These are phyloP conservation scores for Zaprionus lineosus DNA, from an alignment of 2,888 invertebrate genomes.

Conservation along the genomic window DNA sequence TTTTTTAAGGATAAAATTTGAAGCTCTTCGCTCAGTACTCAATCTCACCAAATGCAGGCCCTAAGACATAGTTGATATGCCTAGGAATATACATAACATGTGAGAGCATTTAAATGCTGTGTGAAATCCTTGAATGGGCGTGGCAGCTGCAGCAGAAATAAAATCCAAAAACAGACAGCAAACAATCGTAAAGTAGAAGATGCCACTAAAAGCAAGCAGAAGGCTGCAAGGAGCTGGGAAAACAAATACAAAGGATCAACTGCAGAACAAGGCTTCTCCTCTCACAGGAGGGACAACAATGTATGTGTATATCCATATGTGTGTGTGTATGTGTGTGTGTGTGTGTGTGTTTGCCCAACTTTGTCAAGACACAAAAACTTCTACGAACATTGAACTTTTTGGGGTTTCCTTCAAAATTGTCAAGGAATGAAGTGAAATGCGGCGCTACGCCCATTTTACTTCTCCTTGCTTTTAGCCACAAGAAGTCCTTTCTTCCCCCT, in stretches of 20 bases:
- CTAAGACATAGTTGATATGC: background rate
- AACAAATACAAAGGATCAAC: too few relatives aligned
- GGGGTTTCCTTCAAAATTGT: conserved; percentile 12
- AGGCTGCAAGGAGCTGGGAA: background rate
- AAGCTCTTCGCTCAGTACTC: too few relatives aligned
- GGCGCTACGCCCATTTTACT: too few relatives aligned
- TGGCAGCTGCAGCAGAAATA: conserved; percentile 8
- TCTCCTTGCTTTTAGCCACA: too few relatives aligned
- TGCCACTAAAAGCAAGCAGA: conserved; percentile 18
- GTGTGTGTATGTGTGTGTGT: background rate
- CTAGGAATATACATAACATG: background rate
- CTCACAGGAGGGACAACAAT: too few relatives aligned
- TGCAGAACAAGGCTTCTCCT: too few relatives aligned
- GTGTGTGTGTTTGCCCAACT: conserved; percentile 20
- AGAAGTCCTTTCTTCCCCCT: too few relatives aligned
- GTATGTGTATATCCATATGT: background rate
- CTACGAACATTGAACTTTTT: conserved; percentile 44
- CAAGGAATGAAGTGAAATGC: too few relatives aligned
- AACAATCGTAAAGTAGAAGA: conserved; percentile 40
- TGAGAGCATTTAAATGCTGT: conserved; percentile 10
- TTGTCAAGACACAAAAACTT: conserved; percentile 31
- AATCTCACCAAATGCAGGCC: too few relatives aligned
- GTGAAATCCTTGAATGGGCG: conserved; percentile 2
- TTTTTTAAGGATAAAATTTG: too few relatives aligned
- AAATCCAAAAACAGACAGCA: conserved; percentile 9